These are phyloP conservation scores for Spinus pinus DNA, from an alignment of 2,797 vertebrate species.

Conservation along the genomic window DNA sequence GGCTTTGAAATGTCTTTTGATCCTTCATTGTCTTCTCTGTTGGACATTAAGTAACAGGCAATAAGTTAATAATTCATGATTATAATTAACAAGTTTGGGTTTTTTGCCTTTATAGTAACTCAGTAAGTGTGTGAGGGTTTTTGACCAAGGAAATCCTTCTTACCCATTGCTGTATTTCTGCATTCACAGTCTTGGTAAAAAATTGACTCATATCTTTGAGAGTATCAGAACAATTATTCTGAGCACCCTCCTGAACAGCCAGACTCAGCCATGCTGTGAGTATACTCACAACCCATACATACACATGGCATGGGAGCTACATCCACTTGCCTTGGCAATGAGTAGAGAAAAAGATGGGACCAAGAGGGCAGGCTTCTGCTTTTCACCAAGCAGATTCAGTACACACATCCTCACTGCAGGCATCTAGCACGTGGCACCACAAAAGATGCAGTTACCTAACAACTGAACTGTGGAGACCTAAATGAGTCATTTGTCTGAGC, in stretches of 20 bases:
- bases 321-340: background rate
- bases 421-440: background rate
- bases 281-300: too few species aligned
- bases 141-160: background rate
- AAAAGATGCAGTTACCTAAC: background rate
- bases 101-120: background rate
- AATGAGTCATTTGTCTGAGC: background rate
- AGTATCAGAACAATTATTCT: background rate
- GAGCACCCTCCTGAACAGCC: background rate
- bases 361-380: background rate
- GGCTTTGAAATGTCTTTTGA: background rate
- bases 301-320: background rate
- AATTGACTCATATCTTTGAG: background rate
- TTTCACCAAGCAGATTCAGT: background rate
- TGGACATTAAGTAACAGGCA: background rate
- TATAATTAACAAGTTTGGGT: background rate
- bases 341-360: background rate
- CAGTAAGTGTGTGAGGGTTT: background rate
- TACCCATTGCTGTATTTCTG: background rate
- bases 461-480: background rate
- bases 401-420: background rate
- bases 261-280: background rate
- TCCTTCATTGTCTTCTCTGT: background rate
- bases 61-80: background rate
- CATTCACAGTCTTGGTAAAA: background rate